Base-by-base conservation (phyloP, 2,797 vertebrate genomes). In the Odontamblyopus lacepedii region DNA sequence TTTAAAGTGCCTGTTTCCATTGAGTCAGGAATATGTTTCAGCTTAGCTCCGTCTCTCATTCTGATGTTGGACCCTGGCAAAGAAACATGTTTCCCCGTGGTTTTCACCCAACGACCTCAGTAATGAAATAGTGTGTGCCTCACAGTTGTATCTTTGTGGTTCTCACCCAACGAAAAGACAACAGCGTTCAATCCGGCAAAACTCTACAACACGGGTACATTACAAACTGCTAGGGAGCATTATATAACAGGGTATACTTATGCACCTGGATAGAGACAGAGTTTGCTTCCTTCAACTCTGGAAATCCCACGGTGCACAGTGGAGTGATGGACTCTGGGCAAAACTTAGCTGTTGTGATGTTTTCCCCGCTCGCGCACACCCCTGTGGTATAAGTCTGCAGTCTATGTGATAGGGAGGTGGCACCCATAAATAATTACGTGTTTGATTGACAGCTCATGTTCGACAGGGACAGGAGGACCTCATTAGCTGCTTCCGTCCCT, bases 401-500 rank as follows among this genome's bases (percentile, higher is more conserved):
- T 12, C 13, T 16, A 29, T 68, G 55, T 51, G 64, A 71, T 67
- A 57, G 72, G 59, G 73, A 82, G 81, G 77, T 73, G 71, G 75
- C 78, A 74, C 74, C 74, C 75, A 89, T 92, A 91, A 91, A 92
- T 91, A 92, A 93, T 92, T 87, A 91, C 73, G 66, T 6, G 75
- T n/a, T 67, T 82, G 89, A 93, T 73, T 90, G 94, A 91, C 90
- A 85, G 71, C 67, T 83, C 63, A 68, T 85, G 79, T 84, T 83
- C 81, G 82, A 77, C 50, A 74, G 89, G 78, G 82, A 86, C 60
- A 72, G 78, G 70, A 73, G 64, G 72, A 73, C 83, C 91, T 93
- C 87, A 85, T 93, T 94, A 92, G 84, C 81, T 18, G 19, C 81
- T 87, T 92, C 91, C 88, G 78, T 90, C 87, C 80, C 27, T 48